Conservation (phyloP, 2,888 invertebrate species). For the Mythimna pallens region DNA sequence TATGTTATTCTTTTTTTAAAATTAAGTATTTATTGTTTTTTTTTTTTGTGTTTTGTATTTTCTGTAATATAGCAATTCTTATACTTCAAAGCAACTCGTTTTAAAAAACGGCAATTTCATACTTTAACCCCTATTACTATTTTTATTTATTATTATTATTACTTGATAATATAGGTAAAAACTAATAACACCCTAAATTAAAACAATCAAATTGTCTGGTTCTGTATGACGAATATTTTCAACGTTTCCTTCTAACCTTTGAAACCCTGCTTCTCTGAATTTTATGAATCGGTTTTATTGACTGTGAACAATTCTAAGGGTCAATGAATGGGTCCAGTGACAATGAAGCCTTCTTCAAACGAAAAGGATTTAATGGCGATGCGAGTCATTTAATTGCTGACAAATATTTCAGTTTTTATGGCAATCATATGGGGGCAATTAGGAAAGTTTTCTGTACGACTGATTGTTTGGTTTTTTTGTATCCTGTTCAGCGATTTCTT, state of each 20-base stretch:
- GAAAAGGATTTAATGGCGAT: slow-evolving; percentile 34
- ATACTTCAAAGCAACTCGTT: no score
- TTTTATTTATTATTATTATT: no score
- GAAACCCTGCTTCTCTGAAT: slow-evolving; percentile 45
- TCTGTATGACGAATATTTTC: slow-evolving; percentile 47
- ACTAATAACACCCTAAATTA: no score
- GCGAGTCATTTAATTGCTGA: slow-evolving; percentile 22
- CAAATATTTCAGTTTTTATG: slow-evolving; percentile 11
- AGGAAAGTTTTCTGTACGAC: slow-evolving; percentile 6
- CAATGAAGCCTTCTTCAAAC: slow-evolving; percentile 34
- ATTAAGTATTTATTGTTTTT: no score
- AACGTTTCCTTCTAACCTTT: slow-evolving; percentile 26
- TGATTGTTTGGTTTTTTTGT: no score
- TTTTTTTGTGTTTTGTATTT: no score
- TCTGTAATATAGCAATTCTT: no score
- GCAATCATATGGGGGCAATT: slow-evolving; percentile 13
- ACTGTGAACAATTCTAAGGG: slow-evolving; percentile 43
- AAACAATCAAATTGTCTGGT: slow-evolving; percentile 33
- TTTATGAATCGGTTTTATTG: slow-evolving; percentile 49
- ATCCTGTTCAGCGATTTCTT: no score
- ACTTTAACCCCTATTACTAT: no score
- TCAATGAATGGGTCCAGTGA: slow-evolving; percentile 29
- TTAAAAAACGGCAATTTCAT: no score
- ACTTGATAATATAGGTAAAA: no score
- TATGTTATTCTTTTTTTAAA: no score